These are phyloP conservation scores for Loriculus beryllinus DNA, from an alignment of 2,797 vertebrate species.

Conservation along the genomic window DNA sequence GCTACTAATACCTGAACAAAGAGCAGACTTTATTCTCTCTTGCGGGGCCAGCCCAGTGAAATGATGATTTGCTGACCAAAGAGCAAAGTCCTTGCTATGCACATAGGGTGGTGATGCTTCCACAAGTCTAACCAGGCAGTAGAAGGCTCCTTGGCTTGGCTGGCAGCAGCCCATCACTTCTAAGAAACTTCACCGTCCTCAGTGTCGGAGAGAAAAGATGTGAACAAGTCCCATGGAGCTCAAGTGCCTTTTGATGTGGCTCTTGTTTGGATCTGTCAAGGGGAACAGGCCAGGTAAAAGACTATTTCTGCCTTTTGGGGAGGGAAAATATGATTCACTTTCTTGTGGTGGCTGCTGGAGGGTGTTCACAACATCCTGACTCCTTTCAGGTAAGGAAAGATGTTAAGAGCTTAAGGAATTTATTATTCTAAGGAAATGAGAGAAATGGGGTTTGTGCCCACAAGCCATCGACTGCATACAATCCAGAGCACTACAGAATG, in stretches of 20 bases:
- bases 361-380: not conserved
- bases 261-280: constrained; percentile 23
- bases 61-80: not conserved
- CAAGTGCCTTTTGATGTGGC: constrained; percentile 59
- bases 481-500: not conserved
- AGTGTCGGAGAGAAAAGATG: not conserved
- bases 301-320: not conserved
- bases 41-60: not conserved
- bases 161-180: not conserved
- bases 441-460: constrained; percentile 11
- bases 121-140: not conserved
- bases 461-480: not conserved
- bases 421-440: constrained; percentile 31
- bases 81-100: not conserved
- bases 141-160: not conserved
- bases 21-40: not conserved
- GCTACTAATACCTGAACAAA: constrained; percentile 19
- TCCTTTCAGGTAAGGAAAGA: not conserved
- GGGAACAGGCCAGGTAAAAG: constrained; percentile 31
- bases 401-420: constrained; percentile 10
- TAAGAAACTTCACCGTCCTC: not conserved
- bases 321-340: not conserved
- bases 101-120: not conserved
- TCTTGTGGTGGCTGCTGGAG: not conserved
- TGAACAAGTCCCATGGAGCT: constrained; percentile 26